Evolutionary conservation across 2,113 vertebrate species (phyloP).

Genomic region (Cyrtonyx montezumae): DNA sequence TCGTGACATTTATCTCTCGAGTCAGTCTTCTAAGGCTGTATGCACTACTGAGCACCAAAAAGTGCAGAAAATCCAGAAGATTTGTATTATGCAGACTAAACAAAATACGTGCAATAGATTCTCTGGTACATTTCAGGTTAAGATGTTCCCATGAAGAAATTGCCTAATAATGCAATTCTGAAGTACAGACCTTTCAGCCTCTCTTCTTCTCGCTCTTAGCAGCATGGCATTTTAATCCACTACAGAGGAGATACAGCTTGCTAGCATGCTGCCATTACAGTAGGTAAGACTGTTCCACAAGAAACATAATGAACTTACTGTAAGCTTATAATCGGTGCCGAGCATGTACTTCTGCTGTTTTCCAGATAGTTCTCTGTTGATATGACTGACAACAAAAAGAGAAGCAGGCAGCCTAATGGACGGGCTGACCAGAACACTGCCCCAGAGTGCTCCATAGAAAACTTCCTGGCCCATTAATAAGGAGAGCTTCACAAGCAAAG

Average conservation of each 20-base stretch:
- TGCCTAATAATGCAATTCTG: not conserved
- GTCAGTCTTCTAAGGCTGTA: not conserved
- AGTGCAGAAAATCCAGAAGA: not conserved
- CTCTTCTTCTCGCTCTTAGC: not conserved
- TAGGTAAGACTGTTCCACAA: not conserved
- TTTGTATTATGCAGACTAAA: not conserved
- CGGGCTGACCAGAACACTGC: conserved; percentile 86
- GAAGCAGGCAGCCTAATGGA: conserved; percentile 90
- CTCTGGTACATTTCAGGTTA: not conserved
- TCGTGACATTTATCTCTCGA: not conserved
- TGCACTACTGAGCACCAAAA: not conserved
- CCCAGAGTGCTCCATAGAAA: conserved; percentile 92
- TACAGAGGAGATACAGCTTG: not conserved
- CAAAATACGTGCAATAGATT: not conserved
- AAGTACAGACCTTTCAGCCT: not conserved
- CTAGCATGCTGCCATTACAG: not conserved
- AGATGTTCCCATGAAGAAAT: not conserved
- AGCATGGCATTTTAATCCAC: not conserved
- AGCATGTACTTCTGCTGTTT: conserved; percentile 89
- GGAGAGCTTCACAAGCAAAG: conserved; percentile 87
- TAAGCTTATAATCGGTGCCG: conserved; percentile 84
- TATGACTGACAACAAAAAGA: conserved; percentile 91
- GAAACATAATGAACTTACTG: conserved; percentile 79
- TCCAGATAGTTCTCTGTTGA: conserved; percentile 80
- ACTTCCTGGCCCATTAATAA: conserved; percentile 89